These are phyloP conservation scores for Tetragonisca angustula DNA, from an alignment of 2,888 invertebrate species.

Conservation along the genomic window DNA sequence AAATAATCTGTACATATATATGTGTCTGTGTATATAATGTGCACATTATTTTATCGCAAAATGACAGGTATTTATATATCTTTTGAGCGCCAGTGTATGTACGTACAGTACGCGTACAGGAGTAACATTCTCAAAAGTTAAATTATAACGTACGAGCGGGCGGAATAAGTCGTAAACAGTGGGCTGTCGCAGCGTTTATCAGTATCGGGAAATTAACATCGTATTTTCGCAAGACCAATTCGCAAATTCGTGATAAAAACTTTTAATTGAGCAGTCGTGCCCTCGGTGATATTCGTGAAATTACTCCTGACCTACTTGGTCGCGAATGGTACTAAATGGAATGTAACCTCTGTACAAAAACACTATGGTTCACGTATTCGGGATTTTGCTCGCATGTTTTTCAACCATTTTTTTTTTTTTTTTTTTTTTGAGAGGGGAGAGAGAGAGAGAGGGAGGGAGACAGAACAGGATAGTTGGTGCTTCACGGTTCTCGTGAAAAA, in stretches of 20 bases:
- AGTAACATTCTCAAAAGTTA: background rate
- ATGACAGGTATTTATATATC: no score
- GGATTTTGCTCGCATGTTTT: background rate
- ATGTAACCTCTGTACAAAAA: background rate
- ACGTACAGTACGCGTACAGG: background rate
- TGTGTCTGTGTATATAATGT: no score
- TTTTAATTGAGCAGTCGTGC: background rate
- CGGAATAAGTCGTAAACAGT: background rate
- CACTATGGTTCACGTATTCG: no score
- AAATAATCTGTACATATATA: no score
- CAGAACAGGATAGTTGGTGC: background rate
- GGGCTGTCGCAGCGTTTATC: background rate
- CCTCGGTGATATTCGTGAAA: background rate
- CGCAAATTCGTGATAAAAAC: background rate
- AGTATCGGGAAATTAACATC: background rate
- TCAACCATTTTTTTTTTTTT: background rate
- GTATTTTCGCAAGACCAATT: background rate
- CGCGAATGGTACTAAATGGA: background rate
- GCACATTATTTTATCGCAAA: no score
- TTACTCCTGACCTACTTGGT: conserved; percentile 1
- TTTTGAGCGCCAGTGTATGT: background rate
- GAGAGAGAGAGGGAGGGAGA: no score
- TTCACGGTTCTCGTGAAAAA: background rate
- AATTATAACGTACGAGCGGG: background rate
- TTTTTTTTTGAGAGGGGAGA: no score